Base-by-base conservation (phyloP, 1,140 invertebrate genomes). In the Euura lappo region DNA sequence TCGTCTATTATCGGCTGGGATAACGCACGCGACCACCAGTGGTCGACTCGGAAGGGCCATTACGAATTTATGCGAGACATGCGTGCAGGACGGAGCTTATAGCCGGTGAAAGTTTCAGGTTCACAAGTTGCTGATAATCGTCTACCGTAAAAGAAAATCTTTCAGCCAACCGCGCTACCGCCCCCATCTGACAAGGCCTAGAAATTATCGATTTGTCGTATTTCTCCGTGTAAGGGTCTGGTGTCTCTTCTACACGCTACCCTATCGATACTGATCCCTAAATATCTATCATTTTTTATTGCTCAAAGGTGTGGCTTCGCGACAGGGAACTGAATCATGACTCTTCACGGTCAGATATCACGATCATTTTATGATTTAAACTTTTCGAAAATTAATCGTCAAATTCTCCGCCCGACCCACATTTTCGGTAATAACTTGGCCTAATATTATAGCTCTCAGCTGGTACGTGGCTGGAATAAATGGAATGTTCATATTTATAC, bases 181-280 rank as follows among this genome's bases (percentile, higher is more conserved):
- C 28, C 51, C 51, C 28, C 28, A 0, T 28, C 28, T 28, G 28
- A 28, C 28, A 28, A 60, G 8, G 51, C 8, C 8, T 75, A 75
- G 73, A 77, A 76, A 80, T 81, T 79, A 82, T 82, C 78, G 80
- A 82, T 80, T 82, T 69, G 77, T 78, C 78, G 75, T 81, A 80
- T 77, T 79, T 80, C 73, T 60, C 72, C 74, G 72, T 28, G 74
- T 77, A 79, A 75, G 74, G 72, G 78, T 78, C 73, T 73, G 28
- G 75, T 60, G 8, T 60, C n/a, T 60, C 51, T 6, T 71, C 66
- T 73, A 70, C 71, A 76, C 72, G 75, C 74, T 72, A 77, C 79
- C 77, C 69, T n/a, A 73, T 81, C 79, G 74, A 78, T 73, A 76
- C 71, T 72, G 67, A 76, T 76, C 75, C 70, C 66, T 71, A 73